A percentile compares a stretch with the other conserved stretches of the same genome.
Conservation (phyloP, 2,888 invertebrate species). For the Antheraea assamensis region DNA sequence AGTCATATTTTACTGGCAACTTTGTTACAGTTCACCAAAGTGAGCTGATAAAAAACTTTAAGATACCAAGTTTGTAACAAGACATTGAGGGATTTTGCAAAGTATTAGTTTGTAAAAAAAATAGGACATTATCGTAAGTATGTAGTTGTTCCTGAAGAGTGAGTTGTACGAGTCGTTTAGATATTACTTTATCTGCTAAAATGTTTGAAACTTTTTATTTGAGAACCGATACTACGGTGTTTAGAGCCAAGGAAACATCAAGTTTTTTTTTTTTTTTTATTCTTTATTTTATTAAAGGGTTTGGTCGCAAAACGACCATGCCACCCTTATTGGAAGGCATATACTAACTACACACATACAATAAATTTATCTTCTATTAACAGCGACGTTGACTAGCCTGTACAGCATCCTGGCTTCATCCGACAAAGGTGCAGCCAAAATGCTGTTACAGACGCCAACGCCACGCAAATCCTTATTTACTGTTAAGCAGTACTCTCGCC, state of each 20-base stretch:
- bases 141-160: background rate
- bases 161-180: background rate
- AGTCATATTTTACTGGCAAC: background rate
- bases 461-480: too few relatives aligned
- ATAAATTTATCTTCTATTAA: too few relatives aligned
- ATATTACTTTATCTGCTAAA: background rate
- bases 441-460: too few relatives aligned
- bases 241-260: background rate
- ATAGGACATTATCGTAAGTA: background rate
- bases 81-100: background rate
- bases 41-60: slow-evolving; percentile 4
- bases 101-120: background rate
- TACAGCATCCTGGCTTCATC: too few relatives aligned
- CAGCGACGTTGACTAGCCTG: too few relatives aligned
- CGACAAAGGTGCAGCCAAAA: too few relatives aligned
- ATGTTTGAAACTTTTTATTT: background rate
- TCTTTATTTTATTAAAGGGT: too few relatives aligned
- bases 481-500: too few relatives aligned
- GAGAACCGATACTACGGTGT: background rate
- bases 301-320: too few relatives aligned
- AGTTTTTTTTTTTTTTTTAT: too few relatives aligned
- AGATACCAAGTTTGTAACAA: slow-evolving; percentile 2
- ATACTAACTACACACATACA: too few relatives aligned
- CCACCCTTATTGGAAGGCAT: too few relatives aligned
- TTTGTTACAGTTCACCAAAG: background rate